Conservation (phyloP, 53 echinoderm and acorn worm species). For the Henricia sp. region DNA sequence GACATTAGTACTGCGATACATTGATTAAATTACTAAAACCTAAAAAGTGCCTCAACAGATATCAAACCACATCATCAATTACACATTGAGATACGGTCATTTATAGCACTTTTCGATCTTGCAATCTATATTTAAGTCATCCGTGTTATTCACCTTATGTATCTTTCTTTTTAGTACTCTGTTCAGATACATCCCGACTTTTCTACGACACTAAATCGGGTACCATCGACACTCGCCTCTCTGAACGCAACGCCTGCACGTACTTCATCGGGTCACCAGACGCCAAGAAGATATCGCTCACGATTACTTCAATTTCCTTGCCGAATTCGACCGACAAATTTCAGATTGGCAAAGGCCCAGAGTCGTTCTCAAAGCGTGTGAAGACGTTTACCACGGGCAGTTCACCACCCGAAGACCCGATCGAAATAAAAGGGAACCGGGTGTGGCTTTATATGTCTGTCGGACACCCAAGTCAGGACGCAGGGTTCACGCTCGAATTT, state of each 20-base stretch:
- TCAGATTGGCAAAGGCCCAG: not conserved
- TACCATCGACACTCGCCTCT: slow-evolving; percentile 18
- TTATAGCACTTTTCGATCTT: too few relatives aligned
- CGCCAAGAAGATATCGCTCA: slow-evolving; percentile 37
- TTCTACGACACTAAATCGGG: slow-evolving; percentile 14
- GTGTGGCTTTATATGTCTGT: not conserved
- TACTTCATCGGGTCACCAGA: slow-evolving; percentile 67
- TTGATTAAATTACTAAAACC: too few relatives aligned
- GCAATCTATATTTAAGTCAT: too few relatives aligned
- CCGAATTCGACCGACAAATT: not conserved
- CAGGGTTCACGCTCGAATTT: not conserved
- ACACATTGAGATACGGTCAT: too few relatives aligned
- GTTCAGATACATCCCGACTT: not conserved
- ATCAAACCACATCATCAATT: too few relatives aligned
- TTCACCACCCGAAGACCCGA: not conserved
- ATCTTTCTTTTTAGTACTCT: too few relatives aligned
- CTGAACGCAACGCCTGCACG: slow-evolving; percentile 52
- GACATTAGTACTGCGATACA: too few relatives aligned
- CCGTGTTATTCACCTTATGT: too few relatives aligned
- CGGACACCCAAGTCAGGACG: not conserved
- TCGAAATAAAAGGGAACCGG: not conserved
- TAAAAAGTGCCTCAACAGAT: too few relatives aligned
- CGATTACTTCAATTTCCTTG: slow-evolving; percentile 15
- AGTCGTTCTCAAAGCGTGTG: not conserved
- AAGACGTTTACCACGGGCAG: not conserved